Conservation (phyloP, 2,888 invertebrate genomes). For the Rhagonycha fulva region DNA sequence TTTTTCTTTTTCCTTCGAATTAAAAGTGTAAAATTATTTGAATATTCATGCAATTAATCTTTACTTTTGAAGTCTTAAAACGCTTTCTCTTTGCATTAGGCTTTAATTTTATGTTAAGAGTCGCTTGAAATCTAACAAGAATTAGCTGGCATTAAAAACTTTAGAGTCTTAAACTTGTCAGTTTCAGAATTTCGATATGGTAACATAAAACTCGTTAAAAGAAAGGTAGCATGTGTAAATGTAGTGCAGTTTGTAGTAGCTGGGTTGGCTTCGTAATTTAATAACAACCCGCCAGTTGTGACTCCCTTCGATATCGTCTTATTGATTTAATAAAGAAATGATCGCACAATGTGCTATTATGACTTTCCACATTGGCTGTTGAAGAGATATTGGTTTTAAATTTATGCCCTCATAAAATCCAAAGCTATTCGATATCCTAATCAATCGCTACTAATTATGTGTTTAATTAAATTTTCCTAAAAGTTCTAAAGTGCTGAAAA, state of each 20-base stretch:
- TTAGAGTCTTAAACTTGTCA: not conserved
- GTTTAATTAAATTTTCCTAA: constrained; percentile 36
- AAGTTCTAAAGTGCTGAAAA: constrained; percentile 15
- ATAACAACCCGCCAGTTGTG: constrained; percentile 47
- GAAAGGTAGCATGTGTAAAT: constrained; percentile 27
- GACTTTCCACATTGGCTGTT: constrained; percentile 22
- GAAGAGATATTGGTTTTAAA: not conserved
- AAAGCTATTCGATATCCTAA: constrained; percentile 9
- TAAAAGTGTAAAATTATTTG: constrained; percentile 30
- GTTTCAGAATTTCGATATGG: not conserved
- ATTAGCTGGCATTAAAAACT: constrained; percentile 25
- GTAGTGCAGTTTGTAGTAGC: constrained; percentile 27
- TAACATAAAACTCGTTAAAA: constrained; percentile 18
- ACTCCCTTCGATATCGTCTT: constrained; percentile 45
- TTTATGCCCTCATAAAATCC: not conserved
- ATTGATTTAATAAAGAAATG: constrained; percentile 54
- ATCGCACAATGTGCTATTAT: constrained; percentile 41
- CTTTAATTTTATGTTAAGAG: constrained; percentile 29
- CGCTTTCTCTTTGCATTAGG: constrained; percentile 30
- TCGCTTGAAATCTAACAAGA: constrained; percentile 16
- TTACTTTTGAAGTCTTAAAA: constrained; percentile 33
- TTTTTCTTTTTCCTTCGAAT: constrained; percentile 28
- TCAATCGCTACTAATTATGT: constrained; percentile 18
- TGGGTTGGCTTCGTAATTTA: constrained; percentile 49
- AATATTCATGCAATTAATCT: constrained; percentile 32